These are phyloP conservation scores for Reticulitermes speratus DNA, from an alignment of 1,140 invertebrate species.

Conservation along the genomic window DNA sequence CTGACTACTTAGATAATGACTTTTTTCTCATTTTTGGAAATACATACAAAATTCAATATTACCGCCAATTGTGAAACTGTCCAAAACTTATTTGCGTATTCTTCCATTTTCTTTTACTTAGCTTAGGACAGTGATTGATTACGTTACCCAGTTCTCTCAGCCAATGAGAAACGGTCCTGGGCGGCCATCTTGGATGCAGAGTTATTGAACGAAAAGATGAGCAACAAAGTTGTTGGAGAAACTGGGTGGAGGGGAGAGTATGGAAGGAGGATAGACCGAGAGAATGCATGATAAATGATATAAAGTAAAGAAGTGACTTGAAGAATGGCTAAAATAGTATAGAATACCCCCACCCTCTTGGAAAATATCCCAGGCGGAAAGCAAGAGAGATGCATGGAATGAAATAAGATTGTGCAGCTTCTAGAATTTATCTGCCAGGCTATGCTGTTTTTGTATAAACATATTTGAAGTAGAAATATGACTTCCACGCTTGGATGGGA, in stretches of 20 bases:
- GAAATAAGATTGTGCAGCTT: neutral
- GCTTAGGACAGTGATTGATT: conserved; percentile 25
- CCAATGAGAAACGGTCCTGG: conserved; percentile 29
- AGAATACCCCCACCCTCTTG: conserved; percentile 9
- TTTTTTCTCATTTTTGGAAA: neutral
- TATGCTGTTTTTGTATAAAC: neutral
- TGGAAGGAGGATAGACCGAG: neutral
- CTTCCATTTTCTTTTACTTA: conserved; percentile 13
- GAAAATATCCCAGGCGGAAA: conserved; percentile 18
- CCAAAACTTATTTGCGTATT: neutral
- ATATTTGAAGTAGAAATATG: neutral
- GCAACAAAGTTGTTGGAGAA: neutral
- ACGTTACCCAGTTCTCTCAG: neutral
- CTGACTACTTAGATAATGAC: neutral
- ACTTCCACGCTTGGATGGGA: neutral
- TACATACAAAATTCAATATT: neutral
- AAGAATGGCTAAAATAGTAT: conserved; percentile 14
- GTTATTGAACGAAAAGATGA: conserved; percentile 31
- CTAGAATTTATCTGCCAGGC: conserved; percentile 10
- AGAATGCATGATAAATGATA: conserved; percentile 13
- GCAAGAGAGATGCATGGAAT: neutral
- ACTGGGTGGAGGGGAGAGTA: neutral
- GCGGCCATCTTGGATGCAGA: conserved; percentile 28
- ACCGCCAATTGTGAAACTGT: neutral
- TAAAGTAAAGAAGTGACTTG: conserved; percentile 13